Evolutionary conservation across 2,888 invertebrate species (phyloP).

Genomic region (Hirtodrosophila confusa): DNA sequence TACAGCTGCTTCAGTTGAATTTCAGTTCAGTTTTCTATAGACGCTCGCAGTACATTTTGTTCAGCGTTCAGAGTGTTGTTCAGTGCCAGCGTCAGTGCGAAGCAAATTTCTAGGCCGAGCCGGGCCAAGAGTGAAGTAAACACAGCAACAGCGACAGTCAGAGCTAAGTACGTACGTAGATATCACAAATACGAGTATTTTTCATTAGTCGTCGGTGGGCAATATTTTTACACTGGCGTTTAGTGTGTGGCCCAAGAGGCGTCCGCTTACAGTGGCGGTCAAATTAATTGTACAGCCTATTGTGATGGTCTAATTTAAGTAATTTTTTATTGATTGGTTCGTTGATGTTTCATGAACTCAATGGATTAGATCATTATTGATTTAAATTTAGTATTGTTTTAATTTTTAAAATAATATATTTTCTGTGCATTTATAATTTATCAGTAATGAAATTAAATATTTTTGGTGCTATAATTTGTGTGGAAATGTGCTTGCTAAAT

Average conservation of each 20-base stretch:
- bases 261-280: constrained; percentile 57
- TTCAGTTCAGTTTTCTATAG: constrained; percentile 80
- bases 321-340: constrained; percentile 1
- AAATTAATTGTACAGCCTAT: constrained; percentile 34
- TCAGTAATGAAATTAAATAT: neutral
- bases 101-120: constrained; percentile 50
- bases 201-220: constrained; percentile 67
- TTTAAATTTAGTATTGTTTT: constrained; percentile 4
- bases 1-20: constrained; percentile 80
- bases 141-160: constrained; percentile 48
- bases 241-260: constrained; percentile 47
- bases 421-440: neutral
- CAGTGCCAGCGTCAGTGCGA: constrained; percentile 56
- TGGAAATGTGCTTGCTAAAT: no score
- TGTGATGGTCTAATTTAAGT: constrained; percentile 4
- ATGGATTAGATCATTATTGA: constrained; percentile 6
- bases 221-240: constrained; percentile 62
- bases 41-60: constrained; percentile 76
- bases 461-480: no score
- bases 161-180: constrained; percentile 71
- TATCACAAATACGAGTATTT: constrained; percentile 67
- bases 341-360: constrained; percentile 24
- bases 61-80: constrained; percentile 64
- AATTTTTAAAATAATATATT: neutral
- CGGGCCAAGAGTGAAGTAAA: constrained; percentile 60